Evolutionary conservation across 2,888 invertebrate genomes (phyloP).

Genomic region (Cryptus viduatorius): DNA sequence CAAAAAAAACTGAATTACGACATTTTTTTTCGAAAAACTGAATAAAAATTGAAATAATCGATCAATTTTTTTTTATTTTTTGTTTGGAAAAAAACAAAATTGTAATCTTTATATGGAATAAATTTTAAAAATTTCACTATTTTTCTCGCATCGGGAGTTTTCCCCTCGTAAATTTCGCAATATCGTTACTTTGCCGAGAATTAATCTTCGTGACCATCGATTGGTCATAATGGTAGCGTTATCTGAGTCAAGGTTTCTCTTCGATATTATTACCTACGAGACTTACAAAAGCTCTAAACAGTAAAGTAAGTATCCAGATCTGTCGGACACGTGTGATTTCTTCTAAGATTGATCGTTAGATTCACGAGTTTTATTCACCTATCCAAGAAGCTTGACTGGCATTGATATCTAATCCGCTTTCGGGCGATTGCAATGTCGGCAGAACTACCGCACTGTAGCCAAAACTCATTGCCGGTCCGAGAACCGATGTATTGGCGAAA

Average conservation of each 20-base stretch:
- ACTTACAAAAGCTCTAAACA: background rate
- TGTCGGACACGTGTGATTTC: background rate
- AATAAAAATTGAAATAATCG: background rate
- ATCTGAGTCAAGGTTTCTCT: background rate
- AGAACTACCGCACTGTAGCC: slow-evolving; percentile 87
- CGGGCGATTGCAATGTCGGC: slow-evolving; percentile 82
- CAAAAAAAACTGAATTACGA: background rate
- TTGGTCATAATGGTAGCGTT: background rate
- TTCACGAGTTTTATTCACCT: slow-evolving; percentile 82
- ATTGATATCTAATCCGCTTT: slow-evolving; percentile 81
- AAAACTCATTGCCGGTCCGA: slow-evolving; percentile 87
- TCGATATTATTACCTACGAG: background rate
- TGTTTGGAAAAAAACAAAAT: background rate
- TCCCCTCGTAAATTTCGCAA: background rate
- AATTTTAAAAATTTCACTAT: background rate
- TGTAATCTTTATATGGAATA: background rate
- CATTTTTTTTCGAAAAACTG: too few relatives aligned
- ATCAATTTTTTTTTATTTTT: too few relatives aligned
- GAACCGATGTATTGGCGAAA: slow-evolving; percentile 85
- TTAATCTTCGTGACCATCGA: background rate
- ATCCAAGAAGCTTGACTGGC: slow-evolving; percentile 86
- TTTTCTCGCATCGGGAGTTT: background rate
- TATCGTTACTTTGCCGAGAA: background rate
- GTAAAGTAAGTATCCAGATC: background rate
- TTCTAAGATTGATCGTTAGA: background rate